Evolutionary conservation across 92 coral and sea anemone genomes (phyloP).

Genomic region (Siderastrea radians): DNA sequence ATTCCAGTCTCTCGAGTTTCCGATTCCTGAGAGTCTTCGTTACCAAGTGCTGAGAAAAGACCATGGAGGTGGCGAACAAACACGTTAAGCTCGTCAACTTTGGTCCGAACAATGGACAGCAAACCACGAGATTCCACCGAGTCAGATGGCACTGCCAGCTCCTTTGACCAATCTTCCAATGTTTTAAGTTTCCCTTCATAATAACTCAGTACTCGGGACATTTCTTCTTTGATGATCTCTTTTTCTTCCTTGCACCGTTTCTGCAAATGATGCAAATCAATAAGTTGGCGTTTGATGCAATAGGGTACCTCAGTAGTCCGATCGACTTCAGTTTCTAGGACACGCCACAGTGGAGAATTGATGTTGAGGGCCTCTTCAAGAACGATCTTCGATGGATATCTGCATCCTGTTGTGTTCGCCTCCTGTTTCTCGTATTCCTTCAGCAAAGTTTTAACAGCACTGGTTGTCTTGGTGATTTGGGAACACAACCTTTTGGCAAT

Average conservation of each 20-base stretch:
- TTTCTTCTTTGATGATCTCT: conserved; percentile 36
- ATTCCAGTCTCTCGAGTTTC: conserved; percentile 5
- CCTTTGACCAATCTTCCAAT: conserved; percentile 36
- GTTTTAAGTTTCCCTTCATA: conserved; percentile 11
- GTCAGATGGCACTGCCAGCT: conserved; percentile 16
- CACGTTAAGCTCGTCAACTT: conserved; percentile 3
- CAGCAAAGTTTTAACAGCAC: conserved; percentile 51
- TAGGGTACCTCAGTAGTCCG: no score
- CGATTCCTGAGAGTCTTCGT: no score
- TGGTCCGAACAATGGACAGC: conserved; percentile 28
- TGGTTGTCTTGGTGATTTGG: conserved; percentile 63
- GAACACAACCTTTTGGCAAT: conserved; percentile 66
- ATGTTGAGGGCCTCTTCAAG: no score
- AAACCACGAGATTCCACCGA: conserved; percentile 32
- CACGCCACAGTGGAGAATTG: no score
- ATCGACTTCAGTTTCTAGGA: no score
- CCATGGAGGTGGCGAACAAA: neutral
- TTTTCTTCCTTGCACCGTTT: conserved; percentile 60
- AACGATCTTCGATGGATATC: neutral
- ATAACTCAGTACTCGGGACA: conserved; percentile 21
- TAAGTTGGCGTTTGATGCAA: no score
- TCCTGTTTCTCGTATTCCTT: conserved; percentile 47
- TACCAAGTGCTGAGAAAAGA: neutral
- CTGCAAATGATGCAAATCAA: conserved; percentile 29
- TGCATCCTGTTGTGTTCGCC: conserved; percentile 15